Conservation (phyloP, 35 echinoderm and acorn worm genomes). For the Heliocidaris tuberculata region DNA sequence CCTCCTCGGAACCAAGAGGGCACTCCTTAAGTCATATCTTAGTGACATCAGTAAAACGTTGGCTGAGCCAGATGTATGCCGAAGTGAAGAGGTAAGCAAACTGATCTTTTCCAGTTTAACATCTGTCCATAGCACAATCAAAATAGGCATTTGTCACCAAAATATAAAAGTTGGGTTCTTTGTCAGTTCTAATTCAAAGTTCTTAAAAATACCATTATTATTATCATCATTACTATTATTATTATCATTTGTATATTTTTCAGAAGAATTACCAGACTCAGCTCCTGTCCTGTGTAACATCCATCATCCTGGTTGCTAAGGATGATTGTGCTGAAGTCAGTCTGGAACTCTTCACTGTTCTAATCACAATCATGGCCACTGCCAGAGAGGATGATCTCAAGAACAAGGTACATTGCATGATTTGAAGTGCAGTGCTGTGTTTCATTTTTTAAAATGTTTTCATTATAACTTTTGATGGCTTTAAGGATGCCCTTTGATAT, state of each 20-base stretch:
- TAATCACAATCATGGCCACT: slow-evolving; percentile 77
- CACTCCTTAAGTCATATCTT: slow-evolving; percentile 64
- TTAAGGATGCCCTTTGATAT: too few species aligned
- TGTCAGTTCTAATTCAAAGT: too few species aligned
- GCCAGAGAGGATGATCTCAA: slow-evolving; percentile 66
- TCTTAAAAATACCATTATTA: too few species aligned
- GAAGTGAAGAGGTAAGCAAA: slow-evolving; percentile 73
- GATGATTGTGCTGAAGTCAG: slow-evolving; percentile 65
- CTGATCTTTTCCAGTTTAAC: background rate
- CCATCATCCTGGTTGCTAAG: slow-evolving; percentile 65
- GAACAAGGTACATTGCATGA: slow-evolving; percentile 51
- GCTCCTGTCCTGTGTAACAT: slow-evolving; percentile 72
- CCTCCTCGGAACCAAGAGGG: slow-evolving; percentile 60
- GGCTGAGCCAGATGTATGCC: slow-evolving; percentile 74
- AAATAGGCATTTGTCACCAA: too few species aligned
- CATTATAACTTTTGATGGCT: too few species aligned
- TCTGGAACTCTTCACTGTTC: slow-evolving; percentile 72
- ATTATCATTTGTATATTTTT: background rate
- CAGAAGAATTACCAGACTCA: slow-evolving; percentile 70
- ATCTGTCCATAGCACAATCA: too few species aligned
- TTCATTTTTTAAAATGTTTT: background rate
- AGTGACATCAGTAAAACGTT: slow-evolving; percentile 62
- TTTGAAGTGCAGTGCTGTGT: background rate
- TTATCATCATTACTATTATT: too few species aligned
- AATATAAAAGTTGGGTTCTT: too few species aligned